Evolutionary conservation across 1,140 invertebrate species (phyloP).

Genomic region (Drosophila fuyamai): DNA sequence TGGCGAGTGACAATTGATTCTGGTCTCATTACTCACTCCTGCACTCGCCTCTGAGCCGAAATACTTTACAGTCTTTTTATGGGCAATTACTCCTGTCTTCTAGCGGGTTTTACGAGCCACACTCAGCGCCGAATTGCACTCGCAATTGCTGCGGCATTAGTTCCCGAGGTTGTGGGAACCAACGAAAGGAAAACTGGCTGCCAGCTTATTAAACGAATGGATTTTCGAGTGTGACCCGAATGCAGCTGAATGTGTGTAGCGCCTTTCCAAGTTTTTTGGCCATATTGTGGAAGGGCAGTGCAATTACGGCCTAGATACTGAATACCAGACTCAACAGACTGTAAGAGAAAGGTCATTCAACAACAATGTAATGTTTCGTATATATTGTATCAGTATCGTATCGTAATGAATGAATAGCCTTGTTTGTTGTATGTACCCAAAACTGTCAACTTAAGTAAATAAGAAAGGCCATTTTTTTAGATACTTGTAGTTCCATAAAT

Average conservation of each 20-base stretch:
- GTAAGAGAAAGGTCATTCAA: too few relatives aligned
- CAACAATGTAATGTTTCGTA: too few relatives aligned
- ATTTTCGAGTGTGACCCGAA: conserved; percentile 26
- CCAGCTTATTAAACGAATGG: conserved; percentile 8
- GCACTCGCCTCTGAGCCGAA: conserved; percentile 26
- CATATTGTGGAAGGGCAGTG: neutral
- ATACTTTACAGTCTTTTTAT: conserved; percentile 60
- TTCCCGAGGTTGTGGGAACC: conserved; percentile 33
- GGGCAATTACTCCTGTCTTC: conserved; percentile 41
- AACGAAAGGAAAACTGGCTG: conserved; percentile 16
- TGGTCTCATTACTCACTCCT: conserved; percentile 40
- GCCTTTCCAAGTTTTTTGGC: neutral
- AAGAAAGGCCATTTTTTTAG: too few relatives aligned
- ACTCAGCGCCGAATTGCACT: conserved; percentile 34
- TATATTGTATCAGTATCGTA: too few relatives aligned
- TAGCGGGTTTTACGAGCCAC: conserved; percentile 47
- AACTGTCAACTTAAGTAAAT: too few relatives aligned
- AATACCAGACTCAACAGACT: too few relatives aligned
- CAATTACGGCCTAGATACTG: neutral
- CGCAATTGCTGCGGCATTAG: conserved; percentile 29
- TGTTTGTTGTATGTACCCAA: too few relatives aligned
- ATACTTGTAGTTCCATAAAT: neutral
- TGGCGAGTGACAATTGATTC: conserved; percentile 36
- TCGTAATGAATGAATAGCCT: too few relatives aligned
- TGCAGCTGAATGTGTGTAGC: neutral